Evolutionary conservation across 2,113 vertebrate genomes (phyloP).

Genomic region (Hemibagrus wyckioides): DNA sequence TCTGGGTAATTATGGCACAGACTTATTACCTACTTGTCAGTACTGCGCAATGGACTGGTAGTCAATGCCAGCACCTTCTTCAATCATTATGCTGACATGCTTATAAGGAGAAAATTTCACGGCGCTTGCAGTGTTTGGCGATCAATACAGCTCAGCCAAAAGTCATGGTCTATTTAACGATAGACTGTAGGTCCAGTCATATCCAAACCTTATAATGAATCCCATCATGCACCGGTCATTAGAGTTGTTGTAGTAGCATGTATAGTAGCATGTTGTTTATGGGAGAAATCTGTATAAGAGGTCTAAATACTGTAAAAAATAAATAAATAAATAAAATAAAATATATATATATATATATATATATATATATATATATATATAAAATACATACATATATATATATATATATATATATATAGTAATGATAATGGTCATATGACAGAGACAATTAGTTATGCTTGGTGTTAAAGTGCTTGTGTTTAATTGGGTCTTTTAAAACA

Average conservation of each 20-base stretch:
- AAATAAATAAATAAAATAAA: not conserved
- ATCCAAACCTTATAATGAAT: slow-evolving; percentile 30
- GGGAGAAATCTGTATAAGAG: not conserved
- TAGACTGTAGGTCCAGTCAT: slow-evolving; percentile 19
- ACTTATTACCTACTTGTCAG: not conserved
- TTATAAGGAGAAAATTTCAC: slow-evolving; percentile 20
- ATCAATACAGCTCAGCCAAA: slow-evolving; percentile 41
- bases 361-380: too few species aligned
- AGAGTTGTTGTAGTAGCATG: not conserved
- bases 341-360: too few species aligned
- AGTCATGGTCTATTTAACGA: slow-evolving; percentile 20
- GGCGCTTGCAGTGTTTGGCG: not conserved
- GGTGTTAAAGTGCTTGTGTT: slow-evolving; percentile 28
- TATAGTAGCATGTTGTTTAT: not conserved
- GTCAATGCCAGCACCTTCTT: slow-evolving; percentile 1
- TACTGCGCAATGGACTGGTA: not conserved
- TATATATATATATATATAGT: too few species aligned
- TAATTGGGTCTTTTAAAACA: slow-evolving; percentile 40
- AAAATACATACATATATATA: too few species aligned
- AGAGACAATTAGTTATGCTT: slow-evolving; percentile 8
- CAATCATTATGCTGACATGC: slow-evolving; percentile 29
- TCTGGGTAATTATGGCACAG: slow-evolving; percentile 15
- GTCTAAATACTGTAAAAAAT: not conserved
- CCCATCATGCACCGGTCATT: not conserved
- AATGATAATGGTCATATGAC: slow-evolving; percentile 1